phyloP scores from a whole-genome alignment of 2,113 vertebrate species.

The Centrocercus urophasianus region DNA sequence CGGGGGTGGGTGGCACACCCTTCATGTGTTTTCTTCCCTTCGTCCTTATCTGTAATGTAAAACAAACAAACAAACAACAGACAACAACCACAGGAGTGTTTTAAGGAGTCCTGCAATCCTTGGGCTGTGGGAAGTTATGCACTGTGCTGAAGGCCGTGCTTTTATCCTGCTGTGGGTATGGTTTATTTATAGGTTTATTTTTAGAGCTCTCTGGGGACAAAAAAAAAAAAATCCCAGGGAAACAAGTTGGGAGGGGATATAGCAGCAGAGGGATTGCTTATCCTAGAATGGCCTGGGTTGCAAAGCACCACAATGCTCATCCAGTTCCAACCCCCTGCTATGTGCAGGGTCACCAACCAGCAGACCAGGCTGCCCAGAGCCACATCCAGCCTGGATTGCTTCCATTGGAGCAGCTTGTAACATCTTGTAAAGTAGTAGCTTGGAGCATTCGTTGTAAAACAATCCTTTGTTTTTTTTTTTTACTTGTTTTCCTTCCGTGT shows the following conservation, averaged over 20 bases:
- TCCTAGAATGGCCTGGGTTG: too few relatives aligned
- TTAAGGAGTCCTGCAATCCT: background rate
- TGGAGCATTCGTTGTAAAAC: background rate
- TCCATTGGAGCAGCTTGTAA: background rate
- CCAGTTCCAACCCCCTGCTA: too few relatives aligned
- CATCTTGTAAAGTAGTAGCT: background rate
- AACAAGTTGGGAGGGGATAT: background rate
- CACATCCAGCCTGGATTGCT: background rate
- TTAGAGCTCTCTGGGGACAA: slow-evolving; percentile 21
- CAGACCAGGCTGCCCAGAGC: too few relatives aligned
- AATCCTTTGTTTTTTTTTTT: background rate
- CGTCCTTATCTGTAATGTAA: background rate
- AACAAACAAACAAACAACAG: too few relatives aligned
- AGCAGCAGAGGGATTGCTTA: background rate
- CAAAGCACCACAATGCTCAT: too few relatives aligned
- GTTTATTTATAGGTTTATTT: slow-evolving; percentile 45
- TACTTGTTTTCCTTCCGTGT: background rate
- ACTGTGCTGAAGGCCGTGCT: slow-evolving; percentile 39
- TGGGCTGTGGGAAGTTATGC: background rate
- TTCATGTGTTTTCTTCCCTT: background rate
- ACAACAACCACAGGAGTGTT: too few relatives aligned
- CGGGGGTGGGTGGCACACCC: background rate
- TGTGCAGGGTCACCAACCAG: too few relatives aligned
- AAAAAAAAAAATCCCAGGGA: background rate
- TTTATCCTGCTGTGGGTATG: background rate